Evolutionary conservation across 1,140 invertebrate species (phyloP).

Genomic region (Ceratina australensis): DNA sequence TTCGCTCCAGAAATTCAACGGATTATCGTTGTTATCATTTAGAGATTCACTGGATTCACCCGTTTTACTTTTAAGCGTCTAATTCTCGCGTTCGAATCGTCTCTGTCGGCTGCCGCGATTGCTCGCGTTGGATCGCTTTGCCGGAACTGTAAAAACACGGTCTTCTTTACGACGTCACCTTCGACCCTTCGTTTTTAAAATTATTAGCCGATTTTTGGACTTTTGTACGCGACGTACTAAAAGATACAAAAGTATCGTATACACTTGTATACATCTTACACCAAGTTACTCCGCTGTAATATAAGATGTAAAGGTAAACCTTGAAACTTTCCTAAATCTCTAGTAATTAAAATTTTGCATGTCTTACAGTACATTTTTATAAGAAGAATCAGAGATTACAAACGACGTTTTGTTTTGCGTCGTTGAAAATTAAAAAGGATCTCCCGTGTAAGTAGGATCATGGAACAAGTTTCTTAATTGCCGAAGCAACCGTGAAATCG

Average conservation of each 20-base stretch:
- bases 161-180: neutral
- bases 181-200: neutral
- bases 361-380: no score
- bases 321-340: no score
- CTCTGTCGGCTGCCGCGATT: neutral
- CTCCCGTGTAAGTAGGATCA: neutral
- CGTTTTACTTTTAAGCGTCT: slow-evolving; percentile 18
- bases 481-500: slow-evolving; percentile 38
- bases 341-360: no score
- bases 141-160: neutral
- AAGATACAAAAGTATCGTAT: no score
- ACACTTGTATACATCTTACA: no score
- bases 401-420: neutral
- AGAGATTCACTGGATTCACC: slow-evolving; percentile 36
- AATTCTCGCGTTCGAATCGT: slow-evolving; percentile 36
- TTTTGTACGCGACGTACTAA: no score
- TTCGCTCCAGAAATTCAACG: slow-evolving; percentile 22
- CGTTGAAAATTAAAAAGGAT: neutral
- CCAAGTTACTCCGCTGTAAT: no score
- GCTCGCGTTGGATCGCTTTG: slow-evolving; percentile 7
- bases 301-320: no score
- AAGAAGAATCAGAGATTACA: neutral
- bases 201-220: no score
- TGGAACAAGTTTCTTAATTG: slow-evolving; percentile 6
- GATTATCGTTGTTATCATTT: slow-evolving; percentile 38